Evolutionary conservation across 2,113 vertebrate species (phyloP).

Genomic region (Dipodomys spectabilis): DNA sequence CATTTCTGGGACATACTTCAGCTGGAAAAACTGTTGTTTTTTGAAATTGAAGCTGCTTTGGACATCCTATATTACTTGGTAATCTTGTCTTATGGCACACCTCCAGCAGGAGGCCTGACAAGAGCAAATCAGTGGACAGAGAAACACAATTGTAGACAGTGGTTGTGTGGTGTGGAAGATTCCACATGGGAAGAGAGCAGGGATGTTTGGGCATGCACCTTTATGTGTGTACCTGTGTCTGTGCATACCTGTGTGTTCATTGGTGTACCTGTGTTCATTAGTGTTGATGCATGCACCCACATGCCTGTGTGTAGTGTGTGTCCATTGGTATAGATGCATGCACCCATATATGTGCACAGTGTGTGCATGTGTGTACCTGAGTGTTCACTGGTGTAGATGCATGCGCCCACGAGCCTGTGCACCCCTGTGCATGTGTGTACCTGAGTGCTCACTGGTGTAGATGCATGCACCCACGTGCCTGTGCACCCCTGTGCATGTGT

Average conservation of each 20-base stretch:
- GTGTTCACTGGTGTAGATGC: no score
- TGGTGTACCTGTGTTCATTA: no score
- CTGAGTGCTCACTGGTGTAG: background rate
- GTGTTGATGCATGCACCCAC: no score
- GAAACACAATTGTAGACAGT: rapidly evolving
- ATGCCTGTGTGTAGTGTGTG: no score
- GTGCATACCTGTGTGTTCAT: background rate
- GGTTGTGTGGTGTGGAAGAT: no score
- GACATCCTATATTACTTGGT: background rate
- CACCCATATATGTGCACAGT: no score
- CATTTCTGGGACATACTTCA: background rate
- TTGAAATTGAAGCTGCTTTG: no score
- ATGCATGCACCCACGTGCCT: no score
- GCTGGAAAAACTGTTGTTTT: background rate
- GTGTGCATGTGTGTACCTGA: no score
- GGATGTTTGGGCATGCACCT: background rate
- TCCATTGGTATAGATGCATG: no score
- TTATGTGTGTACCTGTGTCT: background rate
- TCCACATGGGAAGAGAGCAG: background rate
- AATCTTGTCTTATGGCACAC: background rate
- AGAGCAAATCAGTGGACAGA: background rate
- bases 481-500: no score
- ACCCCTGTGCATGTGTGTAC: background rate
- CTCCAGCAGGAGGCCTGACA: background rate
- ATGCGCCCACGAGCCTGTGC: no score